These are phyloP conservation scores for Zaprionus lineosus DNA, from an alignment of 2,888 invertebrate species.

Conservation along the genomic window DNA sequence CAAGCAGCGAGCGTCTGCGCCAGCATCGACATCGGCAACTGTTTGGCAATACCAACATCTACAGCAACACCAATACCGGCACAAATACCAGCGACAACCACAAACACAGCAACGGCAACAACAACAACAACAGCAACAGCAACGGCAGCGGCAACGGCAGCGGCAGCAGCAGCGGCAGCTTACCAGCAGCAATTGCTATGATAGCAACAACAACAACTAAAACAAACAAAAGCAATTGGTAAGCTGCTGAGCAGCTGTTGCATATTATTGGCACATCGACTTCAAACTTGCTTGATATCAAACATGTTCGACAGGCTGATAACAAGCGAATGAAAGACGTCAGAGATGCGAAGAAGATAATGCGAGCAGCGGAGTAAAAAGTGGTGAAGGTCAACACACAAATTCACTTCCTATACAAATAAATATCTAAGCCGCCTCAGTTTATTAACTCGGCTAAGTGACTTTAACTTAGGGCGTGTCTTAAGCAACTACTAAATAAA, in stretches of 20 bases:
- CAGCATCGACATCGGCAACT: constrained; percentile 39
- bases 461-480: no score
- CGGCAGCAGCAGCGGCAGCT: neutral
- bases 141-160: neutral
- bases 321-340: constrained; percentile 24
- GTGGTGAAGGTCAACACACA: no score
- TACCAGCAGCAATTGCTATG: constrained; percentile 23
- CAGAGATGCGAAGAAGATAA: no score
- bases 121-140: constrained; percentile 12
- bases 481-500: no score
- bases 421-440: no score
- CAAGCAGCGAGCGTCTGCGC: constrained; percentile 19
- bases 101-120: constrained; percentile 18
- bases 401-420: no score
- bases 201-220: constrained; percentile 22
- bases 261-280: constrained; percentile 69
- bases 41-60: constrained; percentile 46
- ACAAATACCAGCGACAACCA: constrained; percentile 10
- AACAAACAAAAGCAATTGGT: constrained; percentile 26
- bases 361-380: no score
- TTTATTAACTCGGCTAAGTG: no score
- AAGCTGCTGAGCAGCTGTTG: constrained; percentile 42
- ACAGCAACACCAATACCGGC: constrained; percentile 17
- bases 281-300: constrained; percentile 48
- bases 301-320: constrained; percentile 68